Base-by-base conservation (phyloP, 2,888 invertebrate genomes). In the Melanotus villosus region DNA sequence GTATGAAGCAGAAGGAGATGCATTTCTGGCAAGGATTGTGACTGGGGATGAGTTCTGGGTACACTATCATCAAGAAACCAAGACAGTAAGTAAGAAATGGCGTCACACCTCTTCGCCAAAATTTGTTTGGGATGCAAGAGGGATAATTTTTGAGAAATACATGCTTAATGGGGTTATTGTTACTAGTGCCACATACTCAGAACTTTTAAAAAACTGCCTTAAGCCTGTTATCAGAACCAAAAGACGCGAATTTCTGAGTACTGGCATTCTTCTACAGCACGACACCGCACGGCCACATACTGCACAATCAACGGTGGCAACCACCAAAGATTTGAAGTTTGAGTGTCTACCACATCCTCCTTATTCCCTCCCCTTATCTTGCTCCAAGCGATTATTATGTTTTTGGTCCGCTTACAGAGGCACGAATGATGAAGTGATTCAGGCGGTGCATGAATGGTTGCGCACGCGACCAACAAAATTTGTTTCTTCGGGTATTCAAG, bases 391-490 rank as follows among this genome's bases (percentile, higher is more conserved):
- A 26, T 26, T 26, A 26, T 26, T 7, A 18, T 38, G 9, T 32
- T 16, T n/a, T 16, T 57, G 57, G 38, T 57, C 16, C 21, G 16
- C 38, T 36, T 57, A 36, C 12, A 57, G 19, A 38, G 38, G 21
- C 57, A 57, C 5, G 6, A 45, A 45, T 45, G 3, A 45, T 45
- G 14, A 45, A 16, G 14, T 45, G 16, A 45, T 45, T 45, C 10
- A 45, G 12, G 18, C 45, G 45, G 16, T 26, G 26, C n/a, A 26
- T 3, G 26, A 26, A 7, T 36, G 36, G 36, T n/a, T 36, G 36
- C n/a, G 36, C 36, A 36, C 36, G 7, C 36, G 36, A n/a, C 36
- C n/a, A 36, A 36, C 3, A n/a, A 4, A 36, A 6, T 36, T 36
- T 36, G 3, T n/a, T 36, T 36, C 36, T 36, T 36, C 36, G 36